Conservation (phyloP, 2,797 vertebrate genomes). For the Eulemur rubriventer region DNA sequence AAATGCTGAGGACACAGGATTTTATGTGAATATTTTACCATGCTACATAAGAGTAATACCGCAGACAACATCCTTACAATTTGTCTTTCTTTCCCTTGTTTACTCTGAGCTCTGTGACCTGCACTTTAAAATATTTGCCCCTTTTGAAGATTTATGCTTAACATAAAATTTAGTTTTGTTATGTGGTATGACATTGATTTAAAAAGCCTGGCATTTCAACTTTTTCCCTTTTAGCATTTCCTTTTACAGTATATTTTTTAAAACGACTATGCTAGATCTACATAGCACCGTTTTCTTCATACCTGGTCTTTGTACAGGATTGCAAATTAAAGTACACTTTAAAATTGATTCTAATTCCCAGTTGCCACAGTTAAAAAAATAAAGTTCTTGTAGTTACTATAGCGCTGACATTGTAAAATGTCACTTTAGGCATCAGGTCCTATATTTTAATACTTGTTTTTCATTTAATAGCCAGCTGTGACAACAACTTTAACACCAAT, state of each 20-base stretch:
- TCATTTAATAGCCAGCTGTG: background rate
- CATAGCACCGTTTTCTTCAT: background rate
- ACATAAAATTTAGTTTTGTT: background rate
- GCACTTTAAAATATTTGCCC: background rate
- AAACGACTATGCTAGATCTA: background rate
- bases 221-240: background rate
- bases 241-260: background rate
- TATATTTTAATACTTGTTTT: slow-evolving; percentile 10
- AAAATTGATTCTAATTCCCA: background rate
- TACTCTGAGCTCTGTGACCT: background rate
- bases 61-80: background rate
- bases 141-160: background rate
- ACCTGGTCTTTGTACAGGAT: background rate
- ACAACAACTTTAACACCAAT: background rate
- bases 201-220: background rate
- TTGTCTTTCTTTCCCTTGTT: background rate
- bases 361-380: background rate
- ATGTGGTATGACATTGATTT: background rate
- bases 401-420: background rate
- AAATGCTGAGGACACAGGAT: background rate
- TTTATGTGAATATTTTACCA: background rate
- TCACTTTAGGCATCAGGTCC: background rate
- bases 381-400: background rate
- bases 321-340: background rate
- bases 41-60: background rate